Conservation (phyloP, 2,797 vertebrate genomes). For the Myiotriccus ornatus region DNA sequence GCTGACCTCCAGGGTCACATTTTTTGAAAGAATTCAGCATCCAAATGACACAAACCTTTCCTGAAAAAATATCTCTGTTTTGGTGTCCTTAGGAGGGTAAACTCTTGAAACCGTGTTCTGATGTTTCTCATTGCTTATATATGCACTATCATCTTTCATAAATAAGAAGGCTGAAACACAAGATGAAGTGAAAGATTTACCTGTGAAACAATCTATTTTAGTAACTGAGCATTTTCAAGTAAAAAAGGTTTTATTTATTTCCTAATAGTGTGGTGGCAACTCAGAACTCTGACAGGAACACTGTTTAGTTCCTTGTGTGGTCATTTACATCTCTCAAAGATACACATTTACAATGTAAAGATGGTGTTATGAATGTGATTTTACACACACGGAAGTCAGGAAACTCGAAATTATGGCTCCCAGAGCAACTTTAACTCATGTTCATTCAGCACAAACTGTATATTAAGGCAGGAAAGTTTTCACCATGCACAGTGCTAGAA, state of each 20-base stretch:
- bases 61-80: constrained; percentile 41
- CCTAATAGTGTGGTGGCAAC: neutral
- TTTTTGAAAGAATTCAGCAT: constrained; percentile 32
- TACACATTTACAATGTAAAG: constrained; percentile 21
- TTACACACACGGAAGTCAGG: constrained; percentile 29
- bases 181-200: neutral
- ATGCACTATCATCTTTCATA: neutral
- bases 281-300: neutral
- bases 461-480: constrained; percentile 44
- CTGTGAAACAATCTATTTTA: neutral
- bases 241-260: constrained; percentile 22
- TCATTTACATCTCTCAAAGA: constrained; percentile 56
- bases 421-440: constrained; percentile 53
- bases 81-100: neutral
- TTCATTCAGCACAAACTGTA: constrained; percentile 21
- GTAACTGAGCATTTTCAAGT: neutral
- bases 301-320: constrained; percentile 44
- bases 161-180: neutral
- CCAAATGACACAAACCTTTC: constrained; percentile 31
- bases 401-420: constrained; percentile 50
- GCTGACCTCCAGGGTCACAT: constrained; percentile 51
- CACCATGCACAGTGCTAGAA: constrained; percentile 4
- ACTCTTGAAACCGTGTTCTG: neutral
- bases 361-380: constrained; percentile 45
- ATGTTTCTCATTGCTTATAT: neutral